Evolutionary conservation across 2,888 invertebrate genomes (phyloP).

Genomic region (Acrobasis repandana): DNA sequence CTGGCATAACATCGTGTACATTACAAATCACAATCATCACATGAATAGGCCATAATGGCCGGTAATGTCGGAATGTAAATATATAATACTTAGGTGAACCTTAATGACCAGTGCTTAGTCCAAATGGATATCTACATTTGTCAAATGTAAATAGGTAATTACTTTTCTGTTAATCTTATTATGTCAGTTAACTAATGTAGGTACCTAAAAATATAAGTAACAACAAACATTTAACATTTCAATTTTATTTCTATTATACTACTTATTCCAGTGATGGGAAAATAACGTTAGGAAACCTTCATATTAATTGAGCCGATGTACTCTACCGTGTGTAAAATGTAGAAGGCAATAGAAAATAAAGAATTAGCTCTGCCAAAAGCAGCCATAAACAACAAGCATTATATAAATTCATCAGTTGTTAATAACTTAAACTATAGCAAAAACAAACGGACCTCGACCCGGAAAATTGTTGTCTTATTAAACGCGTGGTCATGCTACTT

Average conservation of each 20-base stretch:
- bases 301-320: no score
- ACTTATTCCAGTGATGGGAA: no score
- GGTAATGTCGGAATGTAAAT: conserved; percentile 15
- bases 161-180: not conserved
- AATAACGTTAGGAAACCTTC: no score
- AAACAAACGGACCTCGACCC: conserved; percentile 14
- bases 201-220: not conserved
- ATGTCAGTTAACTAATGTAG: not conserved
- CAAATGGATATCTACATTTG: conserved; percentile 11
- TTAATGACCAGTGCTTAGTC: conserved; percentile 12
- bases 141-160: not conserved
- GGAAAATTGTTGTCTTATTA: conserved; percentile 6
- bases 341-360: no score
- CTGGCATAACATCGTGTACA: conserved; percentile 6
- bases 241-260: no score
- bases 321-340: no score
- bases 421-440: no score
- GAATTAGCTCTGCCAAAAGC: no score
- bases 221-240: not conserved
- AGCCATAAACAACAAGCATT: no score
- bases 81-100: conserved; percentile 2
- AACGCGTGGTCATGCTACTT: conserved; percentile 4
- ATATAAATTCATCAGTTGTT: no score
- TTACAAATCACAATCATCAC: conserved; percentile 7
- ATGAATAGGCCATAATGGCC: conserved; percentile 1